phyloP scores from a whole-genome alignment of 1,140 invertebrate genomes.

The Alviniconcha marisindica region DNA sequence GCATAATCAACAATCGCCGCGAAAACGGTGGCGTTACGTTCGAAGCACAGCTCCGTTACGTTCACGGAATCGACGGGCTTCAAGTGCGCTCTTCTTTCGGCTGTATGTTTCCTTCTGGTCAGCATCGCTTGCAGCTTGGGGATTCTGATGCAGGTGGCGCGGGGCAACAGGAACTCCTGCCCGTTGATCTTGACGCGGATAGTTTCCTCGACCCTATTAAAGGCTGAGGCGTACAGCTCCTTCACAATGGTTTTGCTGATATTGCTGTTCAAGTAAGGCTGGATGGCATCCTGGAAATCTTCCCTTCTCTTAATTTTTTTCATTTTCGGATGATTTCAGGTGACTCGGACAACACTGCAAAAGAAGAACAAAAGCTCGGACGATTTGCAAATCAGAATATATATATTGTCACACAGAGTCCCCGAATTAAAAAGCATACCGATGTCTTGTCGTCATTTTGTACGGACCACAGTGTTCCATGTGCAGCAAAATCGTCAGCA shows the following conservation, averaged over 20 bases:
- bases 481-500: too few relatives aligned
- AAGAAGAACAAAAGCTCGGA: too few relatives aligned
- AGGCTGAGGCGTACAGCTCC: not conserved
- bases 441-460: too few relatives aligned
- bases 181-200: not conserved
- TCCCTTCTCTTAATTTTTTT: not conserved
- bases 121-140: not conserved
- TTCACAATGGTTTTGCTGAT: not conserved
- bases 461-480: too few relatives aligned
- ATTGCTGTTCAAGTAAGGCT: not conserved
- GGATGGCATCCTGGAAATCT: not conserved
- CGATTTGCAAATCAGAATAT: too few relatives aligned
- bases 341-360: too few relatives aligned
- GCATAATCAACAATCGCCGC: conserved; percentile 57
- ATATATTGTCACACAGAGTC: too few relatives aligned
- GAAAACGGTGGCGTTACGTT: conserved; percentile 47
- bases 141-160: not conserved
- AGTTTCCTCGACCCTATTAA: not conserved
- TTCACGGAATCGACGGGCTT: not conserved
- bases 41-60: conserved; percentile 28
- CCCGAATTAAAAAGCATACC: too few relatives aligned
- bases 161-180: not conserved
- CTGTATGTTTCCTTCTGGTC: not conserved
- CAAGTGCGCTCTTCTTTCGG: not conserved
- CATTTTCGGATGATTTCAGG: too few relatives aligned